phyloP scores from a whole-genome alignment of 2,797 vertebrate genomes.

The Sebastes aleutianus region DNA sequence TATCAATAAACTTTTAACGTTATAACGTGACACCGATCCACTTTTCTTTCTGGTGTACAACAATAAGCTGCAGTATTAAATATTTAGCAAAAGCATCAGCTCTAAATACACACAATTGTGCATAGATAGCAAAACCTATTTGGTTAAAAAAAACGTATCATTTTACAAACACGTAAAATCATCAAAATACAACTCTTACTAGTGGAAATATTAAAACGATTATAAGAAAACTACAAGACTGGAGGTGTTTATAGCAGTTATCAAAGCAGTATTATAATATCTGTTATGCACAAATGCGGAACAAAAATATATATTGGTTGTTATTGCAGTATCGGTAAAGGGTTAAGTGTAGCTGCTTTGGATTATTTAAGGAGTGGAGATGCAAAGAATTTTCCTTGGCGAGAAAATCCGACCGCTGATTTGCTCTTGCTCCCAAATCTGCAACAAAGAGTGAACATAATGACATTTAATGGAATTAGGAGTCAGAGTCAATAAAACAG shows the following conservation, averaged over 20 bases:
- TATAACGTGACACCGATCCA: too few relatives aligned
- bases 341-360: not conserved
- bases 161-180: conserved; percentile 50
- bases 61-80: too few relatives aligned
- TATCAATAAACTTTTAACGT: too few relatives aligned
- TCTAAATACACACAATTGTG: conserved; percentile 24
- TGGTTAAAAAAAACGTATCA: conserved; percentile 9
- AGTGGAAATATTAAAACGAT: conserved; percentile 41
- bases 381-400: conserved; percentile 91
- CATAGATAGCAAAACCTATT: conserved; percentile 22
- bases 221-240: conserved; percentile 1
- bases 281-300: conserved; percentile 17
- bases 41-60: too few relatives aligned
- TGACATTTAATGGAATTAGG: not conserved
- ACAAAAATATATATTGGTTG: not conserved
- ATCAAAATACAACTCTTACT: conserved; percentile 47
- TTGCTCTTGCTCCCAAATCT: conserved; percentile 96
- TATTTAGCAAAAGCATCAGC: conserved; percentile 3
- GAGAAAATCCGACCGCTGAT: conserved; percentile 81
- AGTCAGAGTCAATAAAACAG: conserved; percentile 1
- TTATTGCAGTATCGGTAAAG: conserved; percentile 23
- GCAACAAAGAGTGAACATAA: conserved; percentile 34
- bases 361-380: conserved; percentile 91
- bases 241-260: not conserved
- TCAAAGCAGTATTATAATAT: conserved; percentile 14